phyloP scores from a whole-genome alignment of 1,140 invertebrate genomes.

The Mercenaria mercenaria region DNA sequence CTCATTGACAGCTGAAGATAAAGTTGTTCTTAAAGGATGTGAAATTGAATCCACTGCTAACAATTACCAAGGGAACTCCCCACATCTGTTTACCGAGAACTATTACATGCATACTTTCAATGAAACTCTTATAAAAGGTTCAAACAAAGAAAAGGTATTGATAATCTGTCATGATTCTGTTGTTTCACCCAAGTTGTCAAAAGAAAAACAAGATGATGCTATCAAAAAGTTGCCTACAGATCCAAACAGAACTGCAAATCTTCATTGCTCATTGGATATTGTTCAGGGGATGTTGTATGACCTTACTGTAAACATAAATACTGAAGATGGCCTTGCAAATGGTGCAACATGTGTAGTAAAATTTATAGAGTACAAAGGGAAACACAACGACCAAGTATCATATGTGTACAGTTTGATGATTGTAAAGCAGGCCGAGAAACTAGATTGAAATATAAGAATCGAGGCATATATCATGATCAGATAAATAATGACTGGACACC shows the following conservation, averaged over 20 bases:
- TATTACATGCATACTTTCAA: no score
- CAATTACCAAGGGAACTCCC: background rate
- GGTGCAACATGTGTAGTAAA: constrained; percentile 51
- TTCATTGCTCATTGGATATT: no score
- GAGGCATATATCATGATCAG: background rate
- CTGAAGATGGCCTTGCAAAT: constrained; percentile 23
- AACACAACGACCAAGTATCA: background rate
- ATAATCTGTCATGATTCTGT: constrained; percentile 39
- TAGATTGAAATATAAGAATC: background rate
- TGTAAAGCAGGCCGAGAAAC: constrained; percentile 24
- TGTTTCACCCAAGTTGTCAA: no score
- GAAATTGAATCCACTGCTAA: background rate
- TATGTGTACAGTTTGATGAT: constrained; percentile 63
- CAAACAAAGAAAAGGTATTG: background rate
- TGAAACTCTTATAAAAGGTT: background rate
- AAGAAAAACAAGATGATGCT: background rate
- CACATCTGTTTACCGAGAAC: no score
- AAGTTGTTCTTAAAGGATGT: background rate
- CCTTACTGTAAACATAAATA: no score
- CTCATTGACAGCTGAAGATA: background rate
- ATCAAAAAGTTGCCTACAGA: background rate
- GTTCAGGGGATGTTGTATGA: no score
- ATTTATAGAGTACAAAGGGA: constrained; percentile 57
- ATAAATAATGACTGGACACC: no score
- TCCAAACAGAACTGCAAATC: no score